Base-by-base conservation (phyloP, 2,113 vertebrate genomes). In the Strigops habroptila region DNA sequence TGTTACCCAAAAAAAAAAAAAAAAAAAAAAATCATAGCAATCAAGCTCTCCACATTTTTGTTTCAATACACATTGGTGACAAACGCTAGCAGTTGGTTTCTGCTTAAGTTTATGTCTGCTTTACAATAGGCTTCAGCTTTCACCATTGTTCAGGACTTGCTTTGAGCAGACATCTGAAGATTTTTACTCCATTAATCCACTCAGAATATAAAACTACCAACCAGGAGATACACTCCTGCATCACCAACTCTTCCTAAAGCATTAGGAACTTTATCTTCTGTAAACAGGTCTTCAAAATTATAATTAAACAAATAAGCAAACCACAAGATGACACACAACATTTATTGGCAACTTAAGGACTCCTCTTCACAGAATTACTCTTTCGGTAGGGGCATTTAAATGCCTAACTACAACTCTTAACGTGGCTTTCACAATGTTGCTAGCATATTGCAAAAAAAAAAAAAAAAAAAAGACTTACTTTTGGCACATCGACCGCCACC, bases 401-500 rank as follows among this genome's bases (percentile, higher is more conserved):
- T 24, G 27, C 65, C 77, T 84, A 97, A 90, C 95, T 94, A 94
- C 96, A 96, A 97, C 90, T 87, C 35, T 51, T 43, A 25, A 24
- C 0, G 0, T 15, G 53, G 35, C 95, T 95, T 90, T 96, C 96
- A 97, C 91, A 92, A 94, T 28, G 82, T 80, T 62, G 59, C 51
- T 63, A 46, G 18, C 16, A 3, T 25, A 37, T 3, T 75, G 43
- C 69, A 87, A 67, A 76, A 49, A n/a, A 87, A 67, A 76, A 49
- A 87, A 67, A 76, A 49, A 87, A 67, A 76, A 49, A 79, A 82
- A 51, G 67, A 98, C 98, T 98, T 96, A 99, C 99, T 98, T 98
- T 99, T 76, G 99, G 99, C 57, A 99, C 98, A 77, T 99, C 99
- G 14, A 99, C 97, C 55, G 99, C 98, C 68, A 99, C 99, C 94